Evolutionary conservation across 53 echinoderm and acorn worm species (phyloP).

Genomic region (Henricia sp.): DNA sequence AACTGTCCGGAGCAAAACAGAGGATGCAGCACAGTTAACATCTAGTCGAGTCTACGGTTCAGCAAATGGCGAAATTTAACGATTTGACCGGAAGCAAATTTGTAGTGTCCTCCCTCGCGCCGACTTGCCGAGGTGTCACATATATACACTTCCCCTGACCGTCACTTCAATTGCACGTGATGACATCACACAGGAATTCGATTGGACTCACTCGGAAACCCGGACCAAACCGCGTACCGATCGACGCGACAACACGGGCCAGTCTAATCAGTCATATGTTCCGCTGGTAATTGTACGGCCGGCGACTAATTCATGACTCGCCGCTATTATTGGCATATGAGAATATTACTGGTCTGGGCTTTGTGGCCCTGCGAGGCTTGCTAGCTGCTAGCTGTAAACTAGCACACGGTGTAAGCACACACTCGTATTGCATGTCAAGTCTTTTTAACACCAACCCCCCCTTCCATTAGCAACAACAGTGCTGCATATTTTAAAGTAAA

Average conservation of each 20-base stretch:
- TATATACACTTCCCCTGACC: conserved; percentile 15
- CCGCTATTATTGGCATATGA: conserved; percentile 50
- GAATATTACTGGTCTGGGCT: conserved; percentile 17
- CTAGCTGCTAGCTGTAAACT: neutral
- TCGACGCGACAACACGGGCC: neutral
- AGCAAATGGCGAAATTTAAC: too few species aligned
- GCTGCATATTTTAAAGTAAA: neutral
- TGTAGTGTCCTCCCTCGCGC: too few species aligned
- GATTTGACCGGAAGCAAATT: too few species aligned
- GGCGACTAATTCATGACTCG: conserved; percentile 37
- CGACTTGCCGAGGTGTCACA: too few species aligned
- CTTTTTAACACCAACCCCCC: too few species aligned
- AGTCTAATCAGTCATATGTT: conserved; percentile 47
- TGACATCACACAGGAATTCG: conserved; percentile 26
- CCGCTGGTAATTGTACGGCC: conserved; percentile 27
- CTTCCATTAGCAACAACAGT: too few species aligned
- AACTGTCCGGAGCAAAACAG: too few species aligned
- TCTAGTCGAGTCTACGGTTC: too few species aligned
- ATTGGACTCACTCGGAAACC: neutral
- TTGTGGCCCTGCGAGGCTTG: conserved; percentile 15
- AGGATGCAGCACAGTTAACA: too few species aligned
- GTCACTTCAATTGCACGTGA: conserved; percentile 34
- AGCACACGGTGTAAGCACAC: conserved; percentile 6
- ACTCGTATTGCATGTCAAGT: neutral
- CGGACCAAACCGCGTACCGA: neutral